These are phyloP conservation scores for Melanerpes aurifrons DNA, from an alignment of 2,113 vertebrate genomes.

Conservation along the genomic window DNA sequence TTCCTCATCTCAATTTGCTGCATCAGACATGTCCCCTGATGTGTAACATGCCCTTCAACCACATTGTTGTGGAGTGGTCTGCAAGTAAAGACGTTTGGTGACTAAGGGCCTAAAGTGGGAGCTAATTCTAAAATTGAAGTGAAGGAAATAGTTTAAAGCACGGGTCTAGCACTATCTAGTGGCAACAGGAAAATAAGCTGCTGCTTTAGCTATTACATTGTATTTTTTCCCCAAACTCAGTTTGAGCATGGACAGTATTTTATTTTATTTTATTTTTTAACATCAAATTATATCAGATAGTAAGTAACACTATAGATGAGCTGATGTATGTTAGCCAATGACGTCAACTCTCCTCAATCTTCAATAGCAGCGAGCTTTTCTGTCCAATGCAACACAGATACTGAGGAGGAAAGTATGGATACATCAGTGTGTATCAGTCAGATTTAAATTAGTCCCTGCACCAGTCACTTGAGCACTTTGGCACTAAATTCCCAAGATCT, in stretches of 20 bases:
- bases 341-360: background rate
- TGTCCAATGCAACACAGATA: background rate
- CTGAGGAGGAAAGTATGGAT: background rate
- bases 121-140: background rate
- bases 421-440: background rate
- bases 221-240: background rate
- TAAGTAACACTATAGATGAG: background rate
- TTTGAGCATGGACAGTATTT: background rate
- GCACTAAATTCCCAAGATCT: background rate
- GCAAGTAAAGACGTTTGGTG: slow-evolving; percentile 36
- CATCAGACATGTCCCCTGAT: background rate
- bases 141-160: slow-evolving; percentile 22
- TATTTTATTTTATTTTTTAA: background rate
- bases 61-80: slow-evolving; percentile 20
- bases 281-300: background rate
- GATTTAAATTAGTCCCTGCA: background rate
- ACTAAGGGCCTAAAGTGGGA: slow-evolving; percentile 8
- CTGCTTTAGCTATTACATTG: background rate
- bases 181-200: background rate
- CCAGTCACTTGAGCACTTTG: background rate
- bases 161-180: slow-evolving; percentile 54
- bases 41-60: slow-evolving; percentile 17
- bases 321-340: background rate
- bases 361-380: background rate
- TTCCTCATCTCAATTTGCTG: slow-evolving; percentile 25